Base-by-base conservation (phyloP, 2,888 invertebrate genomes). In the Sphaeridia pumilis region DNA sequence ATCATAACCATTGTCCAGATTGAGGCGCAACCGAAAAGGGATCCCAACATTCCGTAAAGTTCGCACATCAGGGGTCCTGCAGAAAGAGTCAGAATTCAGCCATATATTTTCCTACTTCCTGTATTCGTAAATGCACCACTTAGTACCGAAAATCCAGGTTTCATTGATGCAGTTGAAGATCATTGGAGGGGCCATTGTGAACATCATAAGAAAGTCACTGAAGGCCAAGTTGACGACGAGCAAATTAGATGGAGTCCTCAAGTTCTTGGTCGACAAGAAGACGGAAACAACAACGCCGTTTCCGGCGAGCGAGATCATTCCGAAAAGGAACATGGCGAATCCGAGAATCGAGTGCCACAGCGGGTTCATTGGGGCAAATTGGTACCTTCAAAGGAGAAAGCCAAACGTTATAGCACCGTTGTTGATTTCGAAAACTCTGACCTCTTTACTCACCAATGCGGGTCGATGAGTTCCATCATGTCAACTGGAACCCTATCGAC, bases 201-300 rank as follows among this genome's bases (percentile, higher is more conserved):
- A 74, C 88, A 90, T 90, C 84, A 90, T 89, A 60, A 83, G 76
- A 69, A 90, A 86, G 70, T 90, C 89, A 52, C 88, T 87, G 71
- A 93, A 81, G 34, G 92, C 92, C 67, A 93, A 76, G 73, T 93
- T 93, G 56, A 92, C 82, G 55, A 93, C 84, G 64, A 92, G 76
- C 66, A 93, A 76, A 71, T 93, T 93, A 59, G 92, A 88, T 44
- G 92, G 92, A 34, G 90, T 89, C 66, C 87, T 81, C 54, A 92
- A 76, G 46, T 73, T 70, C 74, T 83, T 84, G 51, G 84, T 84
- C 46, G 79, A 73, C 59, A 77, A 73, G 72, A 86, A 86, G 66
- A 86, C 83, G 72, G 80, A 84, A 28, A 54, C n/a, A 10, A 74
- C 73, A 72, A 78, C 80, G 65, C 82, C 82, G 67, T 84, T 84